These are phyloP conservation scores for Sciurus vulgaris DNA, from an alignment of 2,797 vertebrate species.

Conservation along the genomic window DNA sequence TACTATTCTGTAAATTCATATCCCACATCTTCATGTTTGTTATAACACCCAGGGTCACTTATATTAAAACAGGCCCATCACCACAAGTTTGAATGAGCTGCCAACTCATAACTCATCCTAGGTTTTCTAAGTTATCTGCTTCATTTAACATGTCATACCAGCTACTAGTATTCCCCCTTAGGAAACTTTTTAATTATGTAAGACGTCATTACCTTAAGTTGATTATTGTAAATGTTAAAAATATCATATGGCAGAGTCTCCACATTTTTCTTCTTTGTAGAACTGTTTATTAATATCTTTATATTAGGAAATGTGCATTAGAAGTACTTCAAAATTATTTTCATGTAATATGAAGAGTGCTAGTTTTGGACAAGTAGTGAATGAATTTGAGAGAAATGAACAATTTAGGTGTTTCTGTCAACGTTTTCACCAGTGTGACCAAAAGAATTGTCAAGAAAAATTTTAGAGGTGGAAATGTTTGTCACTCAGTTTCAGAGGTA, in stretches of 20 bases:
- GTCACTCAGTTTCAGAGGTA: no score
- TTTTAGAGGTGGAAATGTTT: no score
- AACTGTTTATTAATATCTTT: background rate
- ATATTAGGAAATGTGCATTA: background rate
- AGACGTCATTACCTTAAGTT: background rate
- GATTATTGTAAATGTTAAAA: background rate
- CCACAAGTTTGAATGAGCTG: background rate
- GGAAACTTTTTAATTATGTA: background rate
- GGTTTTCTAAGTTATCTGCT: background rate
- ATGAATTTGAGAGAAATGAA: background rate
- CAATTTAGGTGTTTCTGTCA: background rate
- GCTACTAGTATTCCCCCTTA: background rate
- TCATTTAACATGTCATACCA: background rate
- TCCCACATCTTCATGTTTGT: background rate
- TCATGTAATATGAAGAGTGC: background rate
- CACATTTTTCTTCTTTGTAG: background rate
- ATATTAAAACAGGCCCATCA: background rate
- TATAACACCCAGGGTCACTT: background rate
- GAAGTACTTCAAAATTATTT: background rate
- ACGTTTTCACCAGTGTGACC: no score
- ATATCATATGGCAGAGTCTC: background rate
- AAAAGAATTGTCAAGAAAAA: no score
- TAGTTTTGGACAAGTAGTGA: background rate
- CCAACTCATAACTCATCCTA: background rate
- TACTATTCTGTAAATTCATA: background rate